Conservation (phyloP, 1,140 invertebrate genomes). For the Rhopalosiphum maidis region DNA sequence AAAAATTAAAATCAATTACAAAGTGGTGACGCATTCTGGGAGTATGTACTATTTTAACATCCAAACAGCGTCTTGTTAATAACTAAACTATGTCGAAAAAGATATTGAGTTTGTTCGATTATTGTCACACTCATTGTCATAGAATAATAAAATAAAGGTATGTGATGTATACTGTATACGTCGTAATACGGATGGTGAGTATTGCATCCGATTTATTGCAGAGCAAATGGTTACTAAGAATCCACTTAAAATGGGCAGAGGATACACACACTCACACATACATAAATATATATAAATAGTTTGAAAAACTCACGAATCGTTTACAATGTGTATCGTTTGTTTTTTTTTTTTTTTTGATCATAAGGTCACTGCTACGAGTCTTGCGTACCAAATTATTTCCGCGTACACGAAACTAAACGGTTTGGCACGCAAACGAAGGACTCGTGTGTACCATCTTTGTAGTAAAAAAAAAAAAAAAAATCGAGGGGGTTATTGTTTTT, state of each 20-base stretch:
- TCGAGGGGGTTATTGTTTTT: not conserved
- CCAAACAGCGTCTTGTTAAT: not conserved
- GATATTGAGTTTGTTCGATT: not conserved
- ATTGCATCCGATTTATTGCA: not conserved
- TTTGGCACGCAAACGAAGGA: constrained; percentile 45
- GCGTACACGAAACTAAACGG: not conserved
- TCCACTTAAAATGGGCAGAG: constrained; percentile 21
- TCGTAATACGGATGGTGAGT: not conserved
- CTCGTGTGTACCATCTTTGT: constrained; percentile 32
- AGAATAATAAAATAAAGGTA: not conserved
- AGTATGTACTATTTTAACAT: not conserved
- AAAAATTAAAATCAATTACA: not conserved
- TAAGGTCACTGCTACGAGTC: constrained; percentile 46
- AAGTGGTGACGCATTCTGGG: too few relatives aligned
- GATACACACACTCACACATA: not conserved
- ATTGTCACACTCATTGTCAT: not conserved
- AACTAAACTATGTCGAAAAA: not conserved
- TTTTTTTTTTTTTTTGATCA: not conserved
- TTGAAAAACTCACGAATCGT: not conserved
- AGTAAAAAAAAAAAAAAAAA: constrained; percentile 1
- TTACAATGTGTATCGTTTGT: not conserved
- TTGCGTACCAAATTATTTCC: constrained; percentile 50
- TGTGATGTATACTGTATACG: not conserved
- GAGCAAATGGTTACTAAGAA: not conserved
- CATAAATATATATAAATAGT: not conserved